These are phyloP conservation scores for Enteromius radiatus DNA, from an alignment of 2,797 vertebrate species.

Conservation along the genomic window DNA sequence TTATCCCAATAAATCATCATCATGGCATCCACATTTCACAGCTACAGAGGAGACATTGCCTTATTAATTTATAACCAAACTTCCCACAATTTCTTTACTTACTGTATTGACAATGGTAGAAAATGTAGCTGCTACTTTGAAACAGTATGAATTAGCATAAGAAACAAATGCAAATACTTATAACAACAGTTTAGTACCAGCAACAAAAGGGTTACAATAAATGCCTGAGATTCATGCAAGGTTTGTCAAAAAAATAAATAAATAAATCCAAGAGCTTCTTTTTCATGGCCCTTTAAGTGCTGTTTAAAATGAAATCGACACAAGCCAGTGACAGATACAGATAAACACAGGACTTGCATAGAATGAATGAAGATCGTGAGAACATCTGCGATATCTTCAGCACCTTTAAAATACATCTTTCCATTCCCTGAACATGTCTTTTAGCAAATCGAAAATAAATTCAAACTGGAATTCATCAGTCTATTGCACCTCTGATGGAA, in stretches of 20 bases:
- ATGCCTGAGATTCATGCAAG: slow-evolving; percentile 63
- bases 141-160: slow-evolving; percentile 30
- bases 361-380: slow-evolving; percentile 75
- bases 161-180: slow-evolving; percentile 46
- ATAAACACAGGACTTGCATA: slow-evolving; percentile 78
- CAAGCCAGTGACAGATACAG: slow-evolving; percentile 37
- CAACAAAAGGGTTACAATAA: slow-evolving; percentile 40
- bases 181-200: slow-evolving; percentile 52
- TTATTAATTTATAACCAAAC: background rate
- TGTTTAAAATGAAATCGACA: slow-evolving; percentile 33
- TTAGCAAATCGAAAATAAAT: slow-evolving; percentile 51
- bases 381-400: slow-evolving; percentile 64
- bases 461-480: slow-evolving; percentile 53
- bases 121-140: slow-evolving; percentile 31
- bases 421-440: slow-evolving; percentile 59
- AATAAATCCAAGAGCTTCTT: background rate
- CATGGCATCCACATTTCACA: slow-evolving; percentile 29
- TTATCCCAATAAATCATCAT: slow-evolving; percentile 19
- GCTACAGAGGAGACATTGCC: slow-evolving; percentile 13
- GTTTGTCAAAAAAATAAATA: slow-evolving; percentile 8
- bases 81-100: slow-evolving; percentile 17
- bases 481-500: slow-evolving; percentile 43
- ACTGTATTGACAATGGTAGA: slow-evolving; percentile 24
- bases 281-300: background rate
- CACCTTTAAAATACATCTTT: slow-evolving; percentile 75